phyloP scores from a whole-genome alignment of 2,113 vertebrate genomes.

The Mobula birostris region DNA sequence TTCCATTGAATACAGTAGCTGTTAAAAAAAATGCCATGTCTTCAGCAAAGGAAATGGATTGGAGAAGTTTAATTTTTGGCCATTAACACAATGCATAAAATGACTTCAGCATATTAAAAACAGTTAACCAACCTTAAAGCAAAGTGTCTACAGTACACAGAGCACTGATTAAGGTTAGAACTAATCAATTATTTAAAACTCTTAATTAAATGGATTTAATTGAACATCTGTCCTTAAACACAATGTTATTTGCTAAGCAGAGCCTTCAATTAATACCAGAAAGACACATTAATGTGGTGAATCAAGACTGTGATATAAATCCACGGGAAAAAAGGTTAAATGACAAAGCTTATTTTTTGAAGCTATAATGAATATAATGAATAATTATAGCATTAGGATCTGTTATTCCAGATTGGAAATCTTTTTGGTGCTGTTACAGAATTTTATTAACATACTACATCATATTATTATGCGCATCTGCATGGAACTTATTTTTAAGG shows the following conservation, averaged over 20 bases:
- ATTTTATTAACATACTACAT: background rate
- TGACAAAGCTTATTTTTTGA: background rate
- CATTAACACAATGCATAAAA: background rate
- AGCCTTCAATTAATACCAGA: background rate
- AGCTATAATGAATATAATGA: background rate
- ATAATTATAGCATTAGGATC: background rate
- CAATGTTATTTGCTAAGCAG: conserved; percentile 33
- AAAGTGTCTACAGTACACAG: background rate
- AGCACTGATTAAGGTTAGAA: conserved; percentile 16
- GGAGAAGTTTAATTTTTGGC: background rate
- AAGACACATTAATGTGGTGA: background rate
- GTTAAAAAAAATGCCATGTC: background rate
- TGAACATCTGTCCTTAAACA: conserved; percentile 35
- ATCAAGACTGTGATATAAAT: background rate
- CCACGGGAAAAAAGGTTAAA: conserved; percentile 18
- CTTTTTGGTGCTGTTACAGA: background rate
- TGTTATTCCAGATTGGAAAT: conserved; percentile 24
- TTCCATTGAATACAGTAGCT: background rate
- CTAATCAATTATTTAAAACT: conserved; percentile 31
- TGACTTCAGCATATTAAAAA: background rate
- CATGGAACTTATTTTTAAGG: background rate
- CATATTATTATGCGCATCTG: conserved; percentile 9
- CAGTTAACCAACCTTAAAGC: conserved; percentile 15
- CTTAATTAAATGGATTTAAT: conserved; percentile 32
- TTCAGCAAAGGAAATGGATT: background rate